phyloP scores from a whole-genome alignment of 2,888 invertebrate genomes.

The Alentia gelatinosa region DNA sequence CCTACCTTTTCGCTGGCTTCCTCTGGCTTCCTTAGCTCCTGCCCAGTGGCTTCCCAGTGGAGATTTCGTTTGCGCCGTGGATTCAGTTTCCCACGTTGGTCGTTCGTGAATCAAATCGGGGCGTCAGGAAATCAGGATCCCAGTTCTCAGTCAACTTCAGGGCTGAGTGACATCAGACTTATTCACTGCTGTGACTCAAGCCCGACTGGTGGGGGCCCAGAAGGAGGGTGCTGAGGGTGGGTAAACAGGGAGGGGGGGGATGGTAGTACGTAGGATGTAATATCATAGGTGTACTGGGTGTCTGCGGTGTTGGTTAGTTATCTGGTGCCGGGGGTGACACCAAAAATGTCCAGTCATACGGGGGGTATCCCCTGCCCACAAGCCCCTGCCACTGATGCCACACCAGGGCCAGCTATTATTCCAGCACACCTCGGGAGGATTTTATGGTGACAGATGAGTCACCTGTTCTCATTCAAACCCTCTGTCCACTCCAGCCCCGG shows the following conservation, averaged over 20 bases:
- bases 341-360: conserved; percentile 15
- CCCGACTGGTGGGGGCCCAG: background rate
- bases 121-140: background rate
- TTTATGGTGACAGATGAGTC: conserved; percentile 39
- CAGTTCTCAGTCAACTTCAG: background rate
- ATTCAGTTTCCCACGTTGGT: background rate
- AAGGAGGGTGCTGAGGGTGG: background rate
- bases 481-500: background rate
- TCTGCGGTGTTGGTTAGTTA: background rate
- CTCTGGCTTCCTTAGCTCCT: too few relatives aligned
- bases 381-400: background rate
- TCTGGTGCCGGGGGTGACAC: background rate
- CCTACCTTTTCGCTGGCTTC: background rate
- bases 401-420: background rate
- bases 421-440: background rate
- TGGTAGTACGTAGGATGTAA: background rate
- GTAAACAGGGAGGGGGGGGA: background rate
- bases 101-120: background rate
- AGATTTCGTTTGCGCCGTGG: background rate
- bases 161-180: background rate
- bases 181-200: conserved; percentile 1
- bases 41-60: background rate
- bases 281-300: background rate
- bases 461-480: conserved; percentile 15
- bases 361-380: background rate